Percentiles rank a stretch among this genome's conserved stretches.
Evolutionary conservation across 2,888 invertebrate genomes (phyloP).

Genomic region (Bursaphelenchus okinawaensis): DNA sequence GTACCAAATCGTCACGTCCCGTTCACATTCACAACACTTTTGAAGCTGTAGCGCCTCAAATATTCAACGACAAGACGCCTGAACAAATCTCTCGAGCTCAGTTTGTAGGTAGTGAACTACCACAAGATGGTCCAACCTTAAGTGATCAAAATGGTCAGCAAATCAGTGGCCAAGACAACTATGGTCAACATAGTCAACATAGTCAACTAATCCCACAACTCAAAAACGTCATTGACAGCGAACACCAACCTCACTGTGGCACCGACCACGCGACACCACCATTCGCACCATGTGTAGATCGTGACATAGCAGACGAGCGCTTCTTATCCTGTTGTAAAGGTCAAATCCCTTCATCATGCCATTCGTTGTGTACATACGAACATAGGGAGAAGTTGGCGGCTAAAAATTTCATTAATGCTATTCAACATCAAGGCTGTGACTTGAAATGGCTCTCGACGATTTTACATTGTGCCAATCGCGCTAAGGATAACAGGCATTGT

Average conservation of each 20-base stretch:
- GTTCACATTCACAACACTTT: neutral
- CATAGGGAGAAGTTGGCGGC: conserved; percentile 53
- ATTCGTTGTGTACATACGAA: conserved; percentile 52
- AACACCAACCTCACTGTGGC: conserved; percentile 35
- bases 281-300: conserved; percentile 48
- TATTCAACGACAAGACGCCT: neutral
- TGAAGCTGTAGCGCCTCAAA: neutral
- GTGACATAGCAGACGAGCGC: conserved; percentile 50
- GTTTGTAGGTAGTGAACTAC: neutral
- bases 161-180: no score
- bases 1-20: no score
- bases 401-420: conserved; percentile 43
- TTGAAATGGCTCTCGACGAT: conserved; percentile 39
- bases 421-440: conserved; percentile 41
- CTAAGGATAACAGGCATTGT: conserved; percentile 53
- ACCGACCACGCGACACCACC: conserved; percentile 45
- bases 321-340: conserved; percentile 52
- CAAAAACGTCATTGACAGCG: neutral
- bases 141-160: no score
- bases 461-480: conserved; percentile 54
- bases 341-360: conserved; percentile 50
- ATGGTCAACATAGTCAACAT: no score
- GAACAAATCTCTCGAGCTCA: neutral
- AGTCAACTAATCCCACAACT: neutral
- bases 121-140: no score